Percentiles rank a stretch among this genome's conserved stretches.
Conservation (phyloP, 2,113 vertebrate genomes). For the Pristiophorus japonicus region DNA sequence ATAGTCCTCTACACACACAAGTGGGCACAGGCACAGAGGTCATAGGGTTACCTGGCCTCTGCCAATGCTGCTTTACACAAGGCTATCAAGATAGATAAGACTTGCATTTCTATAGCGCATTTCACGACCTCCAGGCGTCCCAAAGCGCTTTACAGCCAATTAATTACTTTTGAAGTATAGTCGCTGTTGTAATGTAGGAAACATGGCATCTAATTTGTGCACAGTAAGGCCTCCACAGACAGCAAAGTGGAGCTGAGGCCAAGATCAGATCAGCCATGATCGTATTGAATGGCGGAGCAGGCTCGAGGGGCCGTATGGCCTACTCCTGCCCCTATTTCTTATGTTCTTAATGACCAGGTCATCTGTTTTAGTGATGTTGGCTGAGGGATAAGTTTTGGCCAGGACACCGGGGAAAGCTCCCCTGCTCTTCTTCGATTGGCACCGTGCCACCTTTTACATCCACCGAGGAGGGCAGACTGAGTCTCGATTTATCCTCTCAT, state of each 20-base stretch:
- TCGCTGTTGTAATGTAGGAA: neutral
- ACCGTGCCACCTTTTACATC: no score
- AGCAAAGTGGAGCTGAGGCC: no score
- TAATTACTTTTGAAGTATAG: neutral
- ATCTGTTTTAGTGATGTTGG: neutral
- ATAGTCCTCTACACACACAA: neutral
- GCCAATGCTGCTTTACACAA: neutral
- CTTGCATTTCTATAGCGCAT: neutral
- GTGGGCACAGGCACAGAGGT: neutral
- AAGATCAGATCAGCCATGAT: no score
- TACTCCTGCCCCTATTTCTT: no score
- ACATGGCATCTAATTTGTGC: neutral
- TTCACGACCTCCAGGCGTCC: neutral
- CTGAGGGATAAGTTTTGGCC: no score
- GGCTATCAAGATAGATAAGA: neutral
- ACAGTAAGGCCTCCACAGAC: neutral
- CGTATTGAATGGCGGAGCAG: no score
- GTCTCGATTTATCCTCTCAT: no score
- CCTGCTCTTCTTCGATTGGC: no score
- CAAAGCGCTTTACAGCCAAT: neutral
- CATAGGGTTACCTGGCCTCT: neutral
- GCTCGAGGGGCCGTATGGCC: no score
- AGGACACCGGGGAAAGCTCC: no score
- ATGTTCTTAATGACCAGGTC: no score
- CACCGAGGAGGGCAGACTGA: no score